A percentile compares a stretch with the other conserved stretches of the same genome.
Conservation (phyloP, 1,140 invertebrate species). For the Telenomus remus region DNA sequence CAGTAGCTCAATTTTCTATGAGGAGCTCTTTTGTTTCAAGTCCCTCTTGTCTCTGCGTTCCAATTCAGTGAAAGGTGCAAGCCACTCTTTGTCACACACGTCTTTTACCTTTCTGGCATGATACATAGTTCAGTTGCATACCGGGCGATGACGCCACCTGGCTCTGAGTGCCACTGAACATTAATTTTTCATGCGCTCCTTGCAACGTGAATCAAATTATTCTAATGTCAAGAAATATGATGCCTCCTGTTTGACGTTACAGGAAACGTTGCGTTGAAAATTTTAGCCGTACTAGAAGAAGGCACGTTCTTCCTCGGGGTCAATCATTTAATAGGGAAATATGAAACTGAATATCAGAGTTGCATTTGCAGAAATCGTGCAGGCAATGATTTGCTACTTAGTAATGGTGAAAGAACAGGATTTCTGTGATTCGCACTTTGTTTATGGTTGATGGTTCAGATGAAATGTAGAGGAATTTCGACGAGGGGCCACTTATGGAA, state of each 20-base stretch:
- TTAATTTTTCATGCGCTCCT: background rate
- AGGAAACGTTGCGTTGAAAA: too few relatives aligned
- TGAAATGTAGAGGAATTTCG: background rate
- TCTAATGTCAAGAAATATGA: background rate
- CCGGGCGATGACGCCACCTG: slow-evolving; percentile 45
- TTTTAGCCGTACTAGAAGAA: too few relatives aligned
- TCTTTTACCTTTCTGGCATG: slow-evolving; percentile 36
- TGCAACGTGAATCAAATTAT: background rate
- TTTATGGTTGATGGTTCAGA: background rate
- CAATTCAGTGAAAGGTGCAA: slow-evolving; percentile 50
- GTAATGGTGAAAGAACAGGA: too few relatives aligned
- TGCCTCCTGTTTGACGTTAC: too few relatives aligned
- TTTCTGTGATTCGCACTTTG: too few relatives aligned
- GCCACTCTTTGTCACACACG: slow-evolving; percentile 30
- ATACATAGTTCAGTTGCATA: slow-evolving; percentile 27
- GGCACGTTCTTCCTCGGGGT: too few relatives aligned
- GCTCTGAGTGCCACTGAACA: background rate
- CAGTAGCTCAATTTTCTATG: slow-evolving; percentile 32
- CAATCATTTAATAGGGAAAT: too few relatives aligned
- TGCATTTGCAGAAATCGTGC: too few relatives aligned
- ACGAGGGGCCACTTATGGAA: slow-evolving; percentile 56
- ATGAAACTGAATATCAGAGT: too few relatives aligned
- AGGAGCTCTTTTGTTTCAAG: slow-evolving; percentile 37
- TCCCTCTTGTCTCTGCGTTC: slow-evolving; percentile 36
- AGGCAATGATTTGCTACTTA: too few relatives aligned